Evolutionary conservation across 2,113 vertebrate genomes (phyloP).

Genomic region (Dinomys branickii): DNA sequence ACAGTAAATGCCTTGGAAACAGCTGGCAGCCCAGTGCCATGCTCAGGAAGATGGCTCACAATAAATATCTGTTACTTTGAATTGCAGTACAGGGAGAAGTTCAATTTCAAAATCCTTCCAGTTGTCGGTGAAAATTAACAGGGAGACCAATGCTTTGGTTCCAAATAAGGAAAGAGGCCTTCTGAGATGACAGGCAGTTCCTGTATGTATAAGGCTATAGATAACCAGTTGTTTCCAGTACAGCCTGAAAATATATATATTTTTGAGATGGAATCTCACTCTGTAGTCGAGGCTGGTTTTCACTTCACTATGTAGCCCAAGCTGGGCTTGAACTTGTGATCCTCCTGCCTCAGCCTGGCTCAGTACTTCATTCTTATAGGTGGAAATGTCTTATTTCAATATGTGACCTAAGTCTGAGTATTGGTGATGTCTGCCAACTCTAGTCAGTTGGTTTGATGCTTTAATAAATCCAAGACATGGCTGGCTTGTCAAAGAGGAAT

Average conservation of each 20-base stretch:
- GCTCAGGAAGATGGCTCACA: neutral
- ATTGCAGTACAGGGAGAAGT: neutral
- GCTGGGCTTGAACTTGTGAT: neutral
- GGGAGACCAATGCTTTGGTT: neutral
- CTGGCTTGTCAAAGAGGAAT: neutral
- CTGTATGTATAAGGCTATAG: neutral
- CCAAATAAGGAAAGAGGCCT: constrained; percentile 11
- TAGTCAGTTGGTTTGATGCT: neutral
- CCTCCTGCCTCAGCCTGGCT: neutral
- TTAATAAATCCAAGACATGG: constrained; percentile 29
- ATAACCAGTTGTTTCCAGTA: neutral
- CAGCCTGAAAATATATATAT: neutral
- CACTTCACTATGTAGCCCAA: too few species aligned
- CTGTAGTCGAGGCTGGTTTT: neutral
- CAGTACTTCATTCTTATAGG: neutral
- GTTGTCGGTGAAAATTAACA: neutral
- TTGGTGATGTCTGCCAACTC: neutral
- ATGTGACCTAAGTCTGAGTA: neutral
- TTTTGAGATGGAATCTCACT: neutral
- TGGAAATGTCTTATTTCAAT: neutral
- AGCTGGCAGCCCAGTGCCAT: neutral
- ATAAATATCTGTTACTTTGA: constrained; percentile 9
- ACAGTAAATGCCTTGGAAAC: neutral
- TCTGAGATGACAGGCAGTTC: neutral
- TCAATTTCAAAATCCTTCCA: constrained; percentile 55